Percentiles rank a stretch among this genome's conserved stretches.
These are phyloP conservation scores for Mastigias papua DNA, from an alignment of 30 jellyfish, hydroid and myxozoan species.

Conservation along the genomic window DNA sequence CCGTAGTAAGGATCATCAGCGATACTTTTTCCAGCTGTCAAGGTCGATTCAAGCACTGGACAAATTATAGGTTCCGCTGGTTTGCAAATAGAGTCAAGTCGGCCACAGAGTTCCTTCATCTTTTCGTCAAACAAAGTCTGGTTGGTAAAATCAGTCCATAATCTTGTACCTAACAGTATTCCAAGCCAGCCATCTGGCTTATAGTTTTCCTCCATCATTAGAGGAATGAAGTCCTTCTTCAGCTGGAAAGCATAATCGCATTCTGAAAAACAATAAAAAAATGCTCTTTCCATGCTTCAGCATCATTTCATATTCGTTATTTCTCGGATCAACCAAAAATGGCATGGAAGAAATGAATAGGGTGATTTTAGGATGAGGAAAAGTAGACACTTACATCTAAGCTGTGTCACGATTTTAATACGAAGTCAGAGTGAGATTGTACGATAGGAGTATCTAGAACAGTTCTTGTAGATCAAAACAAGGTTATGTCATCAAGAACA, in stretches of 20 bases:
- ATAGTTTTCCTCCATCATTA: conserved; percentile 69
- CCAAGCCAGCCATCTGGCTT: conserved; percentile 92
- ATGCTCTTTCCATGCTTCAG: too few relatives aligned
- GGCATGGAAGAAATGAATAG: too few relatives aligned
- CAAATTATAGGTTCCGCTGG: background rate
- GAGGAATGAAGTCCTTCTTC: conserved; percentile 55
- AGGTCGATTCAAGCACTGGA: background rate
- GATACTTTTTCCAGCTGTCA: background rate
- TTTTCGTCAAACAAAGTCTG: background rate
- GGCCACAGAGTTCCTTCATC: conserved; percentile 1
- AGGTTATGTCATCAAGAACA: too few relatives aligned
- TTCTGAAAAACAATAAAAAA: too few relatives aligned
- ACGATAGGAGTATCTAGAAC: too few relatives aligned
- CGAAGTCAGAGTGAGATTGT: too few relatives aligned
- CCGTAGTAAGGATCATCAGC: background rate
- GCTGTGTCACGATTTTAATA: too few relatives aligned
- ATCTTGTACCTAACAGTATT: conserved; percentile 73
- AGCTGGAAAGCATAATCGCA: conserved; percentile 85
- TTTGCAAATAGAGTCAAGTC: background rate
- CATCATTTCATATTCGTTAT: too few relatives aligned
- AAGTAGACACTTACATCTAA: background rate
- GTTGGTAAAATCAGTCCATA: conserved; percentile 72
- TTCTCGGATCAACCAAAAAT: too few relatives aligned
- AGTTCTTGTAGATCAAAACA: too few relatives aligned
- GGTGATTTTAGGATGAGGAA: too few relatives aligned